Evolutionary conservation across 2,888 invertebrate species (phyloP), one percentile per base, ranked within the genome.

Genomic region (Ectemnius lituratus): DNA sequence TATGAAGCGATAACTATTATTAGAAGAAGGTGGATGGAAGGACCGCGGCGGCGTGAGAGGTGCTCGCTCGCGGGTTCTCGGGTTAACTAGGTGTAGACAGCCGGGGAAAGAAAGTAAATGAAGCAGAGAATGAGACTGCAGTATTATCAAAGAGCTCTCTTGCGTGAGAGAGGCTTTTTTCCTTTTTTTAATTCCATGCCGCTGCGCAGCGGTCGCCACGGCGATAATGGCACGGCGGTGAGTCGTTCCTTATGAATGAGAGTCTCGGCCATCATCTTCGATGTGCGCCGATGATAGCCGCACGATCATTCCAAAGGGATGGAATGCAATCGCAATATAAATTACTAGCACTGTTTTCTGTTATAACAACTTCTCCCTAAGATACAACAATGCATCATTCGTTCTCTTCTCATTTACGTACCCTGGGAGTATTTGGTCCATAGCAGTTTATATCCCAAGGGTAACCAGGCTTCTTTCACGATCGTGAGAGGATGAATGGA

Each of bases 1-100:
- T 90, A 90, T 90, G 90, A 90, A 88, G 88, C 87, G 81, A 85
- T 86, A 81, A 87, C 88, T 90, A 89, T 90, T 90, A 89, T 90
- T 89, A 88, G 86, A 86, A 89, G 85, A 83, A 87, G 83, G 37
- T 37, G 37, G 85, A 88, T 87, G 88, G 86, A 88, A 88, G 88
- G 88, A 82, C 83, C 77, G 61, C 57, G 62, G 67, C 71, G 67
- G 71, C 66, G 70, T 57, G 37, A 37, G 37, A 11, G 5, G 37
- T 11, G 37, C 37, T 6, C 37, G 37, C 37, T 37, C 37, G 37
- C 37, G 37, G 37, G 8, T 6, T 37, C 37, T 11, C 37, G 37
- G 82, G 84, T 83, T 83, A 83, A 83, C 83, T 84, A 83, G 83
- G 81, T 81, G 80, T 78, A 79, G 84, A 80, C 82, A 82, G 84